Conservation (phyloP, 64 coral and sea anemone species). For the Montipora cactus region DNA sequence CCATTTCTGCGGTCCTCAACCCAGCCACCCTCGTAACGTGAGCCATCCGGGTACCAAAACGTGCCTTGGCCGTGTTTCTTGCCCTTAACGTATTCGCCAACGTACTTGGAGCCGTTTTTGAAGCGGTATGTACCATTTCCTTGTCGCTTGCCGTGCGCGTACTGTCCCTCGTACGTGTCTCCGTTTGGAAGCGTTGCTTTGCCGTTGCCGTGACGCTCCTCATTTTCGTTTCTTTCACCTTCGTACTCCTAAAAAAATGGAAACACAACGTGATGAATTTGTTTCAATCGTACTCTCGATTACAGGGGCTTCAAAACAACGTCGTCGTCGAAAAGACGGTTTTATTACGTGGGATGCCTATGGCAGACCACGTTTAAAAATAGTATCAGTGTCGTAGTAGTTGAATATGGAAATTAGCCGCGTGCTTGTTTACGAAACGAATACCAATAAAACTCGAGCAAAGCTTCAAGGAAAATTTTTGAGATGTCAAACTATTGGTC, state of each 20-base stretch:
- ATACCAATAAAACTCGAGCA: no score
- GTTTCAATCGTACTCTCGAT: no score
- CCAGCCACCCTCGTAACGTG: slow-evolving; percentile 94
- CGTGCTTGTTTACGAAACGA: no score
- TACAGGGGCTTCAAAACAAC: background rate
- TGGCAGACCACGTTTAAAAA: no score
- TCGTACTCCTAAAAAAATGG: slow-evolving; percentile 79
- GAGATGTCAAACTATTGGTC: no score
- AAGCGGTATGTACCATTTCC: slow-evolving; percentile 97
- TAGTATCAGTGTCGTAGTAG: no score
- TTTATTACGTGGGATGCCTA: no score
- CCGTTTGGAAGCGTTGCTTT: slow-evolving; percentile 95
- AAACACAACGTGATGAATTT: background rate
- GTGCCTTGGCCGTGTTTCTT: slow-evolving; percentile 93
- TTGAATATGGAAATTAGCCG: no score
- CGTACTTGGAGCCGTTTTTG: slow-evolving; percentile 90
- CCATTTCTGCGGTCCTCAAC: slow-evolving; percentile 91
- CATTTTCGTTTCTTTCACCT: slow-evolving; percentile 91
- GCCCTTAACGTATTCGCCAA: slow-evolving; percentile 81
- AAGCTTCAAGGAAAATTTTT: no score
- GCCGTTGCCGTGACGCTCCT: slow-evolving; percentile 92
- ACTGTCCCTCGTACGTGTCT: slow-evolving; percentile 92
- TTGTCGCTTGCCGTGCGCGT: slow-evolving; percentile 90
- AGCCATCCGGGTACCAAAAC: slow-evolving; percentile 99
- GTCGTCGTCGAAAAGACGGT: no score